These are phyloP conservation scores for Drosophila nr. medialis DNA, from an alignment of 2,888 invertebrate species.

Conservation along the genomic window DNA sequence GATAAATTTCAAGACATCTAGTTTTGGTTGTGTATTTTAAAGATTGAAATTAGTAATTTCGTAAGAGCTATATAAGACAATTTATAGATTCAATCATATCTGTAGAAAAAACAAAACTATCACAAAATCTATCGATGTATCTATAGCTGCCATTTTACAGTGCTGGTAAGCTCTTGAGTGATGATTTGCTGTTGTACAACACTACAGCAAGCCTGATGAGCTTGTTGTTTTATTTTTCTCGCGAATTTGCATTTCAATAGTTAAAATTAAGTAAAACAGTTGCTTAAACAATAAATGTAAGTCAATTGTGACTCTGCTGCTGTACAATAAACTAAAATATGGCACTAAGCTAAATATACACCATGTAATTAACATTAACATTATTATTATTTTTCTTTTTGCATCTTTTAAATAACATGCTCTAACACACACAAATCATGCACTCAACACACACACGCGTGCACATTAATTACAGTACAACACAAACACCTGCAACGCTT, in stretches of 20 bases:
- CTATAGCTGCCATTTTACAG: constrained; percentile 12
- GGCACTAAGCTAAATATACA: constrained; percentile 4
- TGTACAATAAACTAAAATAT: background rate
- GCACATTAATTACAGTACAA: constrained; percentile 35
- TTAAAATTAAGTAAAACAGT: background rate
- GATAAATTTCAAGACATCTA: background rate
- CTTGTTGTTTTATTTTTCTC: constrained; percentile 49
- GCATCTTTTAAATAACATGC: constrained; percentile 22
- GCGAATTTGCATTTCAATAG: constrained; percentile 11
- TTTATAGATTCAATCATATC: background rate
- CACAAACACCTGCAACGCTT: constrained; percentile 42
- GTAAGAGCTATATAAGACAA: background rate
- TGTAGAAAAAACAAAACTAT: background rate
- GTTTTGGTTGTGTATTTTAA: background rate
- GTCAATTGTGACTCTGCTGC: constrained; percentile 9
- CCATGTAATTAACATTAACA: constrained; percentile 17
- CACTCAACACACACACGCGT: constrained; percentile 28
- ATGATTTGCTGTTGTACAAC: constrained; percentile 27
- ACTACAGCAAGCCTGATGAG: constrained; percentile 20
- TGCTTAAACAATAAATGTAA: constrained; percentile 36
- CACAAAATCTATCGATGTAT: constrained; percentile 4
- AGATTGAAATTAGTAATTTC: background rate
- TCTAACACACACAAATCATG: constrained; percentile 18
- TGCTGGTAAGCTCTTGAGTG: background rate
- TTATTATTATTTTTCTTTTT: constrained; percentile 8